Percentiles rank a stretch among this genome's conserved stretches.
Evolutionary conservation across 2,888 invertebrate species (phyloP).

Genomic region (Cyaniris semiargus): DNA sequence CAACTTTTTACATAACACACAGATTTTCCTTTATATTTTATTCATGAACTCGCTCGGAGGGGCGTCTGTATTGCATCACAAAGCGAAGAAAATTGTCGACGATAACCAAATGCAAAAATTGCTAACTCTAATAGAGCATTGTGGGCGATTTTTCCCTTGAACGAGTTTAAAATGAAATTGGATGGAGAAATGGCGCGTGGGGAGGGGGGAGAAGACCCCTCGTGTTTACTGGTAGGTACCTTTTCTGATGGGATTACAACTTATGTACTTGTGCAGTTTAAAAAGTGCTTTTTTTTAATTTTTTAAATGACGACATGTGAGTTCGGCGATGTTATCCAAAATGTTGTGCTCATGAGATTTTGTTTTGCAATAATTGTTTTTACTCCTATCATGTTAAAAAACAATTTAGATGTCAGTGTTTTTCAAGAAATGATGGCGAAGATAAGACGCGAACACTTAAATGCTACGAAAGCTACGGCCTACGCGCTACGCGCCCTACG

Average conservation of each 20-base stretch:
- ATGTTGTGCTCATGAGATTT: not conserved
- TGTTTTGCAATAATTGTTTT: too few relatives aligned
- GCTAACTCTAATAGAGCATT: constrained; percentile 47
- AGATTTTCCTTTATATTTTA: constrained; percentile 7
- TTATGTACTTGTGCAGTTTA: not conserved
- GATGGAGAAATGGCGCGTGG: constrained; percentile 44
- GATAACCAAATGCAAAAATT: constrained; percentile 38
- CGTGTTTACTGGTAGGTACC: not conserved
- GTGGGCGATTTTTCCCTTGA: constrained; percentile 41
- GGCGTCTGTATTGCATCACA: not conserved
- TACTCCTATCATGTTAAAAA: too few relatives aligned
- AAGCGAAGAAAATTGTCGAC: constrained; percentile 10
- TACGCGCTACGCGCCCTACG: too few relatives aligned
- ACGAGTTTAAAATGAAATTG: constrained; percentile 46
- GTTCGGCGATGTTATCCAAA: not conserved
- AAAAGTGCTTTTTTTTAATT: not conserved
- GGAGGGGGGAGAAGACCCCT: constrained; percentile 28
- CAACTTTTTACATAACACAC: constrained; percentile 3
- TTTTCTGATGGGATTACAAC: constrained; percentile 8
- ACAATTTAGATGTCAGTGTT: too few relatives aligned
- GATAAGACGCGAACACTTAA: too few relatives aligned
- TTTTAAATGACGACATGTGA: not conserved
- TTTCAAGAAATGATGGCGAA: too few relatives aligned
- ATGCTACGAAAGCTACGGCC: too few relatives aligned
- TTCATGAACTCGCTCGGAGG: not conserved